A percentile compares a stretch with the other conserved stretches of the same genome.
Evolutionary conservation across 92 coral and sea anemone species (phyloP).

Genomic region (Epizoanthus stellaris): DNA sequence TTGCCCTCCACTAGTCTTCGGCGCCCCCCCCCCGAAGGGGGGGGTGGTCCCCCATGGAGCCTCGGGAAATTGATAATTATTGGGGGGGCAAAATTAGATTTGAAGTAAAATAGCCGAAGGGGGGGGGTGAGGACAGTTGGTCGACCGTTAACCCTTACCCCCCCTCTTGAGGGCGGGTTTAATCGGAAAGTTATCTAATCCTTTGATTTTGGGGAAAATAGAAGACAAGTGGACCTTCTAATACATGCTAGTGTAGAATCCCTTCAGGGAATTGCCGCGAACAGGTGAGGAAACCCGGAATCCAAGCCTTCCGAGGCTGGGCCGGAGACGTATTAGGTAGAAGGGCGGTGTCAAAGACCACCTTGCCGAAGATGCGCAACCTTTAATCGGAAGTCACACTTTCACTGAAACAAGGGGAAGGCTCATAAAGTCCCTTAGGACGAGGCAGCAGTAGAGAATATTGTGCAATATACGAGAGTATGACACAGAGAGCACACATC

Average conservation of each 20-base stretch:
- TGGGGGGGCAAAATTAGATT: constrained; percentile 39
- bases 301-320: constrained; percentile 64
- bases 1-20: constrained; percentile 59
- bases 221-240: constrained; percentile 73
- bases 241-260: constrained; percentile 82
- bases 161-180: no score
- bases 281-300: constrained; percentile 91
- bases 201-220: constrained; percentile 87
- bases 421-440: constrained; percentile 55
- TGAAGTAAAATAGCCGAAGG: constrained; percentile 38
- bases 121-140: neutral
- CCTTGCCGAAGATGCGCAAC: constrained; percentile 94
- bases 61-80: constrained; percentile 33
- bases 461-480: constrained; percentile 93
- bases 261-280: constrained; percentile 53
- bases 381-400: constrained; percentile 81
- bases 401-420: constrained; percentile 97
- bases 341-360: constrained; percentile 84
- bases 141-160: no score
- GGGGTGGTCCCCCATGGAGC: constrained; percentile 8
- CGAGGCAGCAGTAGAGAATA: constrained; percentile 94
- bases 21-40: constrained; percentile 32
- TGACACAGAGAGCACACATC: constrained; percentile 91
- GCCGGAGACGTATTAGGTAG: constrained; percentile 89
- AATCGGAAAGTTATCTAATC: constrained; percentile 45